These are phyloP conservation scores for Aphelenchoides fujianensis DNA, from an alignment of 1,140 invertebrate species.

Conservation along the genomic window DNA sequence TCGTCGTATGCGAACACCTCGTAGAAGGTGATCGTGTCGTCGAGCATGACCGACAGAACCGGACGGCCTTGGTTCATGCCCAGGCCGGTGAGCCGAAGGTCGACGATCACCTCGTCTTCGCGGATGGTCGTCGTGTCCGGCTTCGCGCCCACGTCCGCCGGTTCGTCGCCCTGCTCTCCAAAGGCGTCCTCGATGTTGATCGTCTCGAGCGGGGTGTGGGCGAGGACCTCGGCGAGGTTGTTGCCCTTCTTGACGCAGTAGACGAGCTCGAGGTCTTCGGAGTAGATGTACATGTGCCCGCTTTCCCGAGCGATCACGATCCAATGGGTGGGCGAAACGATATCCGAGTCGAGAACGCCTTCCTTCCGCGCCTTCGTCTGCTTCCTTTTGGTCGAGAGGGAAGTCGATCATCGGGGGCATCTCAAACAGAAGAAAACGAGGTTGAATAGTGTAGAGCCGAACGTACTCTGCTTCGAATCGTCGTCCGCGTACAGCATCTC, in stretches of 20 bases:
- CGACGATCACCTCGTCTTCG: slow-evolving; percentile 39
- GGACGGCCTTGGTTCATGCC: slow-evolving; percentile 55
- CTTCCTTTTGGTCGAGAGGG: no score
- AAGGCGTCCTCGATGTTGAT: slow-evolving; percentile 23
- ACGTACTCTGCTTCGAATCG: no score
- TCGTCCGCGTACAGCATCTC: slow-evolving; percentile 26
- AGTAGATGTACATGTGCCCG: slow-evolving; percentile 52
- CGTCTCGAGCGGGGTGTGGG: slow-evolving; percentile 18
- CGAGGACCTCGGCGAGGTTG: slow-evolving; percentile 30
- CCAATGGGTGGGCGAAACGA: slow-evolving; percentile 43
- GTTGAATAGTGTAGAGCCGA: no score
- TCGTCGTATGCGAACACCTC: slow-evolving; percentile 55
- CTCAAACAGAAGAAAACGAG: slow-evolving; percentile 12
- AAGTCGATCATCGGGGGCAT: slow-evolving; percentile 24
- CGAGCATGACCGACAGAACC: slow-evolving; percentile 48
- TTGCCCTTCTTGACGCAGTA: slow-evolving; percentile 51
- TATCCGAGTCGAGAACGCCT: slow-evolving; percentile 27
- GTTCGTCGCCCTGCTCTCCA: slow-evolving; percentile 27
- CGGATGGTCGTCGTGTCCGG: slow-evolving; percentile 19
- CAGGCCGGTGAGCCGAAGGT: slow-evolving; percentile 49
- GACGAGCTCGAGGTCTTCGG: slow-evolving; percentile 44
- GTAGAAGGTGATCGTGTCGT: slow-evolving; percentile 54
- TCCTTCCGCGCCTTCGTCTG: no score
- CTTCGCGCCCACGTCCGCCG: slow-evolving; percentile 24
- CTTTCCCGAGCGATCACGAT: slow-evolving; percentile 54